These are phyloP conservation scores for Geodia barretti DNA, from an alignment of 37 sponge, comb jelly and placozoan genomes.

Conservation along the genomic window DNA sequence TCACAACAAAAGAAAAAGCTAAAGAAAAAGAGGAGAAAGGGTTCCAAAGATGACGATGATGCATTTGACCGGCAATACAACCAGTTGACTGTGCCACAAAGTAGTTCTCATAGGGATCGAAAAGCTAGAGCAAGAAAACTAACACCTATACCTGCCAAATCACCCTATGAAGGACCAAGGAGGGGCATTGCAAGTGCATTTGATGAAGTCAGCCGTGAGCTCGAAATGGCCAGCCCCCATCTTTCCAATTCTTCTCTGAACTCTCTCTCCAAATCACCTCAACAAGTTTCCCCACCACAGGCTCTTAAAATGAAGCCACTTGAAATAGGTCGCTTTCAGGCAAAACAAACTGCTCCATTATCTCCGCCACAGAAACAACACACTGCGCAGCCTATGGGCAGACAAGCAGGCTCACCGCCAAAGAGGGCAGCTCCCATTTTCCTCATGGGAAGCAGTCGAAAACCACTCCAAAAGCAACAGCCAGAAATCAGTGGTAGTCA, in stretches of 20 bases:
- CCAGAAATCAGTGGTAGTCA: not conserved
- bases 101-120: constrained; percentile 9
- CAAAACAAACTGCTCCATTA: not conserved
- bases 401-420: not conserved
- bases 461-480: not conserved
- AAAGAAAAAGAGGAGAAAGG: not conserved
- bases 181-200: not conserved
- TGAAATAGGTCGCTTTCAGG: not conserved
- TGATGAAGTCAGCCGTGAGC: constrained; percentile 6
- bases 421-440: constrained; percentile 7
- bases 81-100: constrained; percentile 9
- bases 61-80: constrained; percentile 14
- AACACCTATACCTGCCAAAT: constrained; percentile 22
- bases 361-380: constrained; percentile 3
- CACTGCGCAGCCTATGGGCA: not conserved
- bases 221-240: not conserved
- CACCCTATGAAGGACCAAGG: not conserved
- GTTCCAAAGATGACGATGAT: not conserved
- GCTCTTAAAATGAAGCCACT: not conserved
- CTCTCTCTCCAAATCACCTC: constrained; percentile 28
- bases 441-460: not conserved
- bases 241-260: constrained; percentile 19
- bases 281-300: constrained; percentile 19
- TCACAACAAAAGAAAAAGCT: not conserved
- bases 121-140: constrained; percentile 18